Evolutionary conservation across 1,140 invertebrate species (phyloP), one percentile per base, ranked within the genome.

Genomic region (Meloidogyne floridensis): DNA sequence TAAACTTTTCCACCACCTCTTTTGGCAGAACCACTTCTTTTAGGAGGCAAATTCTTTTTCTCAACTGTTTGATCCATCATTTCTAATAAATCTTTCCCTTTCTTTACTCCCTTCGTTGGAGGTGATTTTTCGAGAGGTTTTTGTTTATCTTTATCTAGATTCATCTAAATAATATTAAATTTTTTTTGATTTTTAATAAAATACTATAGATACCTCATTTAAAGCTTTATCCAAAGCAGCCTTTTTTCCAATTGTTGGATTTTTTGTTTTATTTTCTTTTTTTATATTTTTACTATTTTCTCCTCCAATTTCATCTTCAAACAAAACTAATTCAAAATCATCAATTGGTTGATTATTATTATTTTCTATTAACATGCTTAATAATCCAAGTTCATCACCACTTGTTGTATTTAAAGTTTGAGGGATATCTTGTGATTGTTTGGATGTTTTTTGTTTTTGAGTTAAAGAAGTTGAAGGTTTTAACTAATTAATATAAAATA

Each of bases 61-160:
- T 84, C 42, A 53, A 51, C 32, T 53, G 83, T 53, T 65, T 89
- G 86, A 77, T 89, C 87, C 86, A 89, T 83, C 84, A 89, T 81
- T 47, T 90, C 80, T 77, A 89, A 74, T 75, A 89, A 72, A 11
- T 79, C 53, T 71, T 72, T 72, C 15, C 77, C 77, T 18, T 84
- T 84, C 84, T 83, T 43, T 5, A 75, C 20, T 43, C 86, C 74
- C 54, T 54, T 82, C 53, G 32, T 74, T 32, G 80, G 42, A 43
- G 81, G 47, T n/a, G 84, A 20, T 56, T 82, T 86, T 65, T 54
- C 70, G 20, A 15, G 15, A 72, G 20, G 11, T 75, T 32, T 15
- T 53, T 47, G 42, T 59, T 83, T 42, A 18, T 54, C n/a, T 53
- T 53, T 70, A 10, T 77, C 80, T n/a, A 86, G 13, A 13, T 82